These are phyloP conservation scores for Forficula auricularia DNA, from an alignment of 1,140 invertebrate species.

Conservation along the genomic window DNA sequence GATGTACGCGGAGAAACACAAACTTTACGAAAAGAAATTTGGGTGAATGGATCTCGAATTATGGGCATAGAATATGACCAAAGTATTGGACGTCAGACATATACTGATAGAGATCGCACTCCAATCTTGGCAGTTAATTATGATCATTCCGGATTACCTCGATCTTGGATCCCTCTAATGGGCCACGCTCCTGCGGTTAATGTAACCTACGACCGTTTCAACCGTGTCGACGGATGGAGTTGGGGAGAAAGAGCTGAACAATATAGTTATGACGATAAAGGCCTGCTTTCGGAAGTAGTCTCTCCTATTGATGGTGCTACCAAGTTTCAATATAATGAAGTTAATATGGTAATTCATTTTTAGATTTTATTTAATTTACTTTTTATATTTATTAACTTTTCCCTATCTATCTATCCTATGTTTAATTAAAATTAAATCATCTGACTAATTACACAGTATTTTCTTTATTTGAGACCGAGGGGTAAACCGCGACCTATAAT, in stretches of 20 bases:
- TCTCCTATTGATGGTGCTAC: slow-evolving; percentile 61
- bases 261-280: slow-evolving; percentile 72
- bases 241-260: slow-evolving; percentile 73
- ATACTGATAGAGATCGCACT: slow-evolving; percentile 65
- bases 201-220: slow-evolving; percentile 80
- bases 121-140: slow-evolving; percentile 72
- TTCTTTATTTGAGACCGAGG: too few species aligned
- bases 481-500: too few species aligned
- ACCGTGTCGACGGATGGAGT: slow-evolving; percentile 76
- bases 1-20: slow-evolving; percentile 67
- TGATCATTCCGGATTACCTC: slow-evolving; percentile 67
- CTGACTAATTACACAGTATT: too few species aligned
- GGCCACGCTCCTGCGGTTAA: slow-evolving; percentile 53
- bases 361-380: not conserved
- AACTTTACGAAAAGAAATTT: slow-evolving; percentile 61
- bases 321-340: slow-evolving; percentile 63
- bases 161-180: slow-evolving; percentile 53
- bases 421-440: too few species aligned
- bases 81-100: slow-evolving; percentile 66
- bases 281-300: slow-evolving; percentile 63
- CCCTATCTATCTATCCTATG: not conserved
- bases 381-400: not conserved
- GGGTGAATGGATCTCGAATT: slow-evolving; percentile 62
- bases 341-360: slow-evolving; percentile 39
- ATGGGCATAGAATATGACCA: slow-evolving; percentile 83